These are phyloP conservation scores for Eonycteris spelaea DNA, from an alignment of 2,113 vertebrate genomes.

Conservation along the genomic window DNA sequence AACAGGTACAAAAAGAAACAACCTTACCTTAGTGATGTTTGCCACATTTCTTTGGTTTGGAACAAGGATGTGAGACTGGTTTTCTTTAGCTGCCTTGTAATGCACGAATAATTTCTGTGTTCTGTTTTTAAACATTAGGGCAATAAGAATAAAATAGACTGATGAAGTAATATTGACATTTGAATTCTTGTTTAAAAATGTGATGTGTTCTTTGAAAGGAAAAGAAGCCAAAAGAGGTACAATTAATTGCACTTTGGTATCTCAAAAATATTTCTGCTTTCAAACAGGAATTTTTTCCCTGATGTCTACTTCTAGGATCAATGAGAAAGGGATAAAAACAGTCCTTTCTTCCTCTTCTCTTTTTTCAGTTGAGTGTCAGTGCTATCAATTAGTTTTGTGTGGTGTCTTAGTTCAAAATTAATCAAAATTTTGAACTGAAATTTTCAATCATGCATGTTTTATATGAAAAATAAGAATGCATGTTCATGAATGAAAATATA, in stretches of 20 bases:
- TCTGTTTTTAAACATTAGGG: not conserved
- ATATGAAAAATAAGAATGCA: conserved; percentile 51
- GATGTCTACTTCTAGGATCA: conserved; percentile 50
- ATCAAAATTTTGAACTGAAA: not conserved
- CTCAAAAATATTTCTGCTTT: conserved; percentile 66
- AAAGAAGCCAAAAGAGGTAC: conserved; percentile 35
- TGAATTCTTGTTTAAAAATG: not conserved
- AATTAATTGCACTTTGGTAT: not conserved
- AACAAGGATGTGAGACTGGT: not conserved
- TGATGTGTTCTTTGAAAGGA: conserved; percentile 45
- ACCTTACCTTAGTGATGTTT: not conserved
- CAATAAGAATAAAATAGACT: not conserved
- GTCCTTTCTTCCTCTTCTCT: not conserved
- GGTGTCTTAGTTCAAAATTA: conserved; percentile 29
- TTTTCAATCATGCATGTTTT: conserved; percentile 35
- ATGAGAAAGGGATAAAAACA: conserved; percentile 45
- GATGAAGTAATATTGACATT: not conserved
- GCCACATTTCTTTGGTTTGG: not conserved
- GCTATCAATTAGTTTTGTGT: conserved; percentile 44
- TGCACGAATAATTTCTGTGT: not conserved
- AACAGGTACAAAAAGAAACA: conserved; percentile 54
- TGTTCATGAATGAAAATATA: conserved; percentile 33
- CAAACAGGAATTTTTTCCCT: conserved; percentile 45
- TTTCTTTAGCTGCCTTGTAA: not conserved
- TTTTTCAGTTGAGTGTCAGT: conserved; percentile 54